Evolutionary conservation across 2,113 vertebrate genomes (phyloP).

Genomic region (Muntiacus reevesi): DNA sequence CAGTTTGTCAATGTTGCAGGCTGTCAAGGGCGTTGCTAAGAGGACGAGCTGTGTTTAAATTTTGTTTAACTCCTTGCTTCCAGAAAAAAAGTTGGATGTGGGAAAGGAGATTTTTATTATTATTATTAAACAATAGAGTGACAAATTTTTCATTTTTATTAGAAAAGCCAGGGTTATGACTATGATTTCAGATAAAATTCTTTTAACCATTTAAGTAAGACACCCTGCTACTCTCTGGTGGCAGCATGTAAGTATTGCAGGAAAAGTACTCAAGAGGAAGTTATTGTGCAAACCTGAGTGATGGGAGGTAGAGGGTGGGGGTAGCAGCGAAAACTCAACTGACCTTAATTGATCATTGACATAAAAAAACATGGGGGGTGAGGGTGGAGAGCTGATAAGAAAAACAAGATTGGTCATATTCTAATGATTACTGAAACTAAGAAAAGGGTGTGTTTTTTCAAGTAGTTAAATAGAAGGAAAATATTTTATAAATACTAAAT

Average conservation of each 20-base stretch:
- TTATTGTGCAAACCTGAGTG: not conserved
- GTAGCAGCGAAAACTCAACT: not conserved
- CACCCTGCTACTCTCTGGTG: constrained; percentile 10
- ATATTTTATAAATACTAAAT: not conserved
- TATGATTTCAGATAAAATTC: not conserved
- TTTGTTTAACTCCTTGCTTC: constrained; percentile 59
- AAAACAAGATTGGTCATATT: not conserved
- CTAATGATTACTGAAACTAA: not conserved
- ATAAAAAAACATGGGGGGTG: not conserved
- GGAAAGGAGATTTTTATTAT: not conserved
- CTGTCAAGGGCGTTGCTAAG: constrained; percentile 73
- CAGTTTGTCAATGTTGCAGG: constrained; percentile 64
- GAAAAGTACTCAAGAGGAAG: not conserved
- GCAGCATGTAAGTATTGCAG: not conserved
- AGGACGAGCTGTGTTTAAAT: constrained; percentile 49
- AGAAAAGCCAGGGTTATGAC: not conserved
- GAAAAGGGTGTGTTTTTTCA: not conserved
- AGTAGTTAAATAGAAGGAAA: not conserved
- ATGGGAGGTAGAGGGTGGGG: not conserved
- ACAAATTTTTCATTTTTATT: not conserved
- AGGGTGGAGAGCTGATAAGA: not conserved
- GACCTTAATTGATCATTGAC: not conserved
- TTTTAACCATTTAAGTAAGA: not conserved
- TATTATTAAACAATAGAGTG: not conserved
- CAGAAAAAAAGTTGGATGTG: not conserved